Base-by-base conservation (phyloP, 2,797 vertebrate species). In the Cynodonichthys magdalenae region DNA sequence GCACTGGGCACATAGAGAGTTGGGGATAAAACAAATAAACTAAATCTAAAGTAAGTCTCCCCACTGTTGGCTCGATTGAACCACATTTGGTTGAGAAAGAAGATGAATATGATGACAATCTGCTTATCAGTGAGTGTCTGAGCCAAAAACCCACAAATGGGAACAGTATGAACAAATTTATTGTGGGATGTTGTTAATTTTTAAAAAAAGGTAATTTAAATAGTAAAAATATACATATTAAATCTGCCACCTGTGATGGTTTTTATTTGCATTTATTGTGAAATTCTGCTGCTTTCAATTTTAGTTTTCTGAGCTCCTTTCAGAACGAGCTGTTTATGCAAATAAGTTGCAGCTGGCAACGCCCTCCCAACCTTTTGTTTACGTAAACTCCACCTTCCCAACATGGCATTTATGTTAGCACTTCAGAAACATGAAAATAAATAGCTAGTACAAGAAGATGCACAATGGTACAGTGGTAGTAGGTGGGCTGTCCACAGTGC, bases 41-140 rank as follows among this genome's bases (percentile, higher is more conserved):
- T 87, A 82, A 89, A 74, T 74, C 79, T 64, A 71, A 70, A 81
- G 80, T 79, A 84, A 87, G 84, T 81, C 77, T 86, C 77, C 67
- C 62, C 74, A 74, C 82, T 74, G 65, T 83, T 89, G 87, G 84
- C 82, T 78, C 60, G 61, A 82, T 85, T 73, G 80, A 85, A 61
- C 61, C 69, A 80, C 79, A 83, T 83, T 82, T 82, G 76, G 81
- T 56, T n/a, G 69, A 70, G 55, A 53, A 44, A 59, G 53, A 63
- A 39, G 72, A 67, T 69, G 69, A 80, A 75, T 84, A 63, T 69
- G 71, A 59, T 58, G 74, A 71, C 53, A 62, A 54, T 77, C 63
- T 81, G 81, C 48, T 69, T 58, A 73, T 79, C 70, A 67, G 49
- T 31, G n/a, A 63, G 62, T 11, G 63, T 63, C 45, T 73, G 62